Evolutionary conservation across 35 echinoderm and acorn worm genomes (phyloP), one percentile per base, ranked within the genome.

Genomic region (Lytechinus pictus): DNA sequence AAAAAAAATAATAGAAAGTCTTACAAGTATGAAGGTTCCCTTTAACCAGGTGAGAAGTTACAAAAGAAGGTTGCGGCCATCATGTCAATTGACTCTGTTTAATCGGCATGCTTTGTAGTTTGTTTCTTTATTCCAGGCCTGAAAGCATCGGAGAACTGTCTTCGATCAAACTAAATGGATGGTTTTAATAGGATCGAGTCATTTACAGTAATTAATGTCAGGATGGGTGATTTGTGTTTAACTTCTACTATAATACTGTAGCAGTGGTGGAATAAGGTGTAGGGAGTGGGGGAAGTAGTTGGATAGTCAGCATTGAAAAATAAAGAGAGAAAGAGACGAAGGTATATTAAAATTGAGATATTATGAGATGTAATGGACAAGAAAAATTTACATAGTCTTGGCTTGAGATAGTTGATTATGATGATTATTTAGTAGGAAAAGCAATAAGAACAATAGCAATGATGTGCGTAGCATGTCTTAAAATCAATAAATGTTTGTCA

Each of bases 141-240:
- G 66, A 79, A 79, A 79, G 66, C 66, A 79, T 7, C 19, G 66
- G 19, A n/a, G 66, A 79, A 79, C 66, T 79, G 66, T 79, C 66
- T 79, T 79, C 66, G 66, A 79, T 79, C 66, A 79, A 79, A 79
- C 19, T 7, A 16, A 79, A 79, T 79, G 66, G 66, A 79, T 24
- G 66, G 66, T 79, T 79, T 79, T 79, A 79, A 79, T 79, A 79
- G 66, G 66, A 79, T 54, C 16, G 29, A 90, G 52, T 90, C 88
- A 90, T 90, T 90, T 90, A 90, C 88, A 90, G 88, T 90, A 90
- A 90, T 90, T 90, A 90, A 90, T 90, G 88, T 90, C 88, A 90
- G 27, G 29, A 90, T 52, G 88, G 66, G 66, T 79, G 66, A 79
- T 79, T 79, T 79, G 66, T 79, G n/a, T 79, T 79, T 24, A 79